Conservation (phyloP, 2,888 invertebrate species). For the Toxonevra muliebris region DNA sequence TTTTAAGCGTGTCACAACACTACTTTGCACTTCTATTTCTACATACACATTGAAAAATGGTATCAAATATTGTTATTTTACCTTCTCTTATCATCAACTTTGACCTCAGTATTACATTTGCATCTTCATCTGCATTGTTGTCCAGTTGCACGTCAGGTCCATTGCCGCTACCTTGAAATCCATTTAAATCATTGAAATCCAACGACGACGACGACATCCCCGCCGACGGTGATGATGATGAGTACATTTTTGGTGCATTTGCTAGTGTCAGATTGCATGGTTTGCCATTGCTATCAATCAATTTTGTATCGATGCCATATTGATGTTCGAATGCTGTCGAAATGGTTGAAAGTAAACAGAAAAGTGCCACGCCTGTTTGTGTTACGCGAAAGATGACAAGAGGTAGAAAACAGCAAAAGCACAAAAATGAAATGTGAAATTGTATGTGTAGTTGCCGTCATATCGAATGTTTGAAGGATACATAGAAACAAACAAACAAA, state of each 20-base stretch:
- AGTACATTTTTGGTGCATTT: constrained; percentile 39
- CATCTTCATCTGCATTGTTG: constrained; percentile 36
- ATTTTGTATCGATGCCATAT: constrained; percentile 49
- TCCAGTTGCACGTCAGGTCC: constrained; percentile 29
- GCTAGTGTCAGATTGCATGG: constrained; percentile 54
- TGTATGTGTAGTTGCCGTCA: constrained; percentile 13
- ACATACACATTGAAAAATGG: no score
- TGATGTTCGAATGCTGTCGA: constrained; percentile 75
- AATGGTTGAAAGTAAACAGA: constrained; percentile 72
- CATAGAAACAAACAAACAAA: constrained; percentile 39
- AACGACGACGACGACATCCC: constrained; percentile 9
- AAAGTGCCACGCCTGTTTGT: constrained; percentile 63
- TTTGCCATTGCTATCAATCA: constrained; percentile 55
- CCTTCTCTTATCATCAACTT: no score
- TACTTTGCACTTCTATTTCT: no score
- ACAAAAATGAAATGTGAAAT: constrained; percentile 10
- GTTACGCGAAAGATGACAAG: no score
- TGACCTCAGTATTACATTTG: constrained; percentile 16
- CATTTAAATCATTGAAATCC: constrained; percentile 27
- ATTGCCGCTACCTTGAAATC: constrained; percentile 25
- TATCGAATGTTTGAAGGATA: constrained; percentile 5
- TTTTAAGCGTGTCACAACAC: no score
- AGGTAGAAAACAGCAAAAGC: constrained; percentile 16
- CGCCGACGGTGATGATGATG: not conserved
- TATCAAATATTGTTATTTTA: no score